Base-by-base conservation (phyloP, 1,140 invertebrate species). In the Coelopa frigida region DNA sequence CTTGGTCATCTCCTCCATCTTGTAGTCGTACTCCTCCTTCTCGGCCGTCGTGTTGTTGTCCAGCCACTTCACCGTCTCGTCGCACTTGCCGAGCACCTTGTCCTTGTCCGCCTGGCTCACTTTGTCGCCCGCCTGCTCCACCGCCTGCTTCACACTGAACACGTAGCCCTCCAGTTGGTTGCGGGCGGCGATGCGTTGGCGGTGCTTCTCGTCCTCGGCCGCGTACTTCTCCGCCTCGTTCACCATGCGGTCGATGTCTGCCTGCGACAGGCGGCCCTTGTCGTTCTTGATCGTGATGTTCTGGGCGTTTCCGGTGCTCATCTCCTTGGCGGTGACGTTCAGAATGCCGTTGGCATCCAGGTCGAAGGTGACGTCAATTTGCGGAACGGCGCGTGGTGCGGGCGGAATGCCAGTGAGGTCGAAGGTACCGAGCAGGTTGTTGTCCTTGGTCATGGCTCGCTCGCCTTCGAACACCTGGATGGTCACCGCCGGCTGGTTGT, bases 241-340 rank as follows among this genome's bases (percentile, higher is more conserved):
- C 5, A 62, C 58, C 59, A 62, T 62, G 46, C 59, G 56, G 45
- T 91, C 85, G 56, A 91, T 91, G 51, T 89, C 86, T 20, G 85
- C 83, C 58, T 90, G 87, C 8, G 76, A 79, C 4, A 89, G 70
- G 44, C 88, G 75, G 27, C 86, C 84, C 59, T 89, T 88, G 63
- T 91, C 87, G 59, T 90, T 90, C 23, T 83, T 87, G 49, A 90
- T 89, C 12, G 83, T 87, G 53, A 91, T 89, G 59, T 89, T 85
- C 75, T 77, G 44, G 68, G 75, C 33, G 78, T 71, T 75, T 4
- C 75, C 74, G 1, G 74, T 76, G 41, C 72, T 72, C 47, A 68
- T 73, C 54, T 80, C 77, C 46, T 72, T 73, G 17, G 78, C 78
- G 0, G 78, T 74, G 6, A 87, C 84, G 55, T 79, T 80, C 20